A percentile compares a stretch with the other conserved stretches of the same genome.
Conservation (phyloP, 2,113 vertebrate genomes). For the Phainopepla nitens region DNA sequence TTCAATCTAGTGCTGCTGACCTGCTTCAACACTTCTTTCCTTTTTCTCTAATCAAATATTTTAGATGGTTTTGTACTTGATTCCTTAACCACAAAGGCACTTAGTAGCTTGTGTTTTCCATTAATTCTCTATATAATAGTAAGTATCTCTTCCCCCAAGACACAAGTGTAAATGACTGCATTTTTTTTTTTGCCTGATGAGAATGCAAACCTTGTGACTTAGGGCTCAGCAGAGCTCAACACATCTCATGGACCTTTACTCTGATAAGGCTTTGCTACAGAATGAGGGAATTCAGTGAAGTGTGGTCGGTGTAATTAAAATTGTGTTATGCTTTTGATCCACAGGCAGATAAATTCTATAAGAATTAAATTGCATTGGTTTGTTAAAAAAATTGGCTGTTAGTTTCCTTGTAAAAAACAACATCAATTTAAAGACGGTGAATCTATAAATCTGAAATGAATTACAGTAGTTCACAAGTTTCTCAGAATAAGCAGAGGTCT, state of each 20-base stretch:
- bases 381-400: conserved; percentile 45
- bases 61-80: conserved; percentile 8
- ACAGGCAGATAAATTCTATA: conserved; percentile 65
- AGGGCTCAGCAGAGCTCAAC: conserved; percentile 39
- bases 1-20: conserved; percentile 6
- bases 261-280: conserved; percentile 34
- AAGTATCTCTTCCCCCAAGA: not conserved
- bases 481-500: conserved; percentile 32
- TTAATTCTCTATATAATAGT: conserved; percentile 25
- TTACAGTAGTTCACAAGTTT: conserved; percentile 30
- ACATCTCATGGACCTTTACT: conserved; percentile 1
- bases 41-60: not conserved
- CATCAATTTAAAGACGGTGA: conserved; percentile 38
- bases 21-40: conserved; percentile 26
- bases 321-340: conserved; percentile 59
- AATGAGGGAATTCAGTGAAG: conserved; percentile 46
- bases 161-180: conserved; percentile 2
- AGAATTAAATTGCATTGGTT: conserved; percentile 60
- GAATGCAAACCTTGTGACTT: conserved; percentile 33
- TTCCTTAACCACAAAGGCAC: conserved; percentile 11
- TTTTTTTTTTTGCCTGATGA: not conserved
- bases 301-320: conserved; percentile 71
- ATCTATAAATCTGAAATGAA: conserved; percentile 47
- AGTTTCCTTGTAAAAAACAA: conserved; percentile 42
- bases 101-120: conserved; percentile 2